These are phyloP conservation scores for Aphidius gifuensis DNA, from an alignment of 1,140 invertebrate genomes.

Conservation along the genomic window DNA sequence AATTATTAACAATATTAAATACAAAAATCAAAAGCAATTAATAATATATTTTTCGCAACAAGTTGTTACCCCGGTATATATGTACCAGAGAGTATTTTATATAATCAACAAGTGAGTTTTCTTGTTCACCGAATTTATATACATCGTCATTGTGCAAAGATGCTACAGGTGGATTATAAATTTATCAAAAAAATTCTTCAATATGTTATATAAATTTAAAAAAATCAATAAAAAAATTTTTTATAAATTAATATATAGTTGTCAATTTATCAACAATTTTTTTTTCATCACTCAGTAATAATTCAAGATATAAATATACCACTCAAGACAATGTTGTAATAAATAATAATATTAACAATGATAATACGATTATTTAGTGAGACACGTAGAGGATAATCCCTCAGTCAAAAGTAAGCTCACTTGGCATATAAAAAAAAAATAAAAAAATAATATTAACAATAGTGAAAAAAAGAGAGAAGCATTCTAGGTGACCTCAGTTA, in stretches of 20 bases:
- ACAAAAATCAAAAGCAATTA: neutral
- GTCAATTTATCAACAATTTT: neutral
- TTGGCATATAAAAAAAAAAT: no score
- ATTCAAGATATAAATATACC: neutral
- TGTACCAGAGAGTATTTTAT: constrained; percentile 27
- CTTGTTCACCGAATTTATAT: constrained; percentile 43
- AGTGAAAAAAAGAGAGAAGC: no score
- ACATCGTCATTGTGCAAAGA: constrained; percentile 36
- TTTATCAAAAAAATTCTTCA: constrained; percentile 15
- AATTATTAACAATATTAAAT: neutral
- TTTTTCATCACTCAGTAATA: neutral
- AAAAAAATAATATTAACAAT: no score
- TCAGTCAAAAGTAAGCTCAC: no score
- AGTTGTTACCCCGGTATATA: constrained; percentile 38
- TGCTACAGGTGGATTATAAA: constrained; percentile 48
- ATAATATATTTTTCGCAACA: constrained; percentile 38
- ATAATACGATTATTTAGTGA: no score
- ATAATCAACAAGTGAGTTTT: constrained; percentile 50
- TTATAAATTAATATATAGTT: neutral
- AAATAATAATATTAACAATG: constrained; percentile 1
- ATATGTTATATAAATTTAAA: neutral
- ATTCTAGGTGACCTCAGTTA: no score
- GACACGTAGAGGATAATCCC: no score
- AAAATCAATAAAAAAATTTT: no score
- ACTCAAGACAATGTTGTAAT: neutral